Evolutionary conservation across 1,140 invertebrate species (phyloP).

Genomic region (Hypsibius dujardini): DNA sequence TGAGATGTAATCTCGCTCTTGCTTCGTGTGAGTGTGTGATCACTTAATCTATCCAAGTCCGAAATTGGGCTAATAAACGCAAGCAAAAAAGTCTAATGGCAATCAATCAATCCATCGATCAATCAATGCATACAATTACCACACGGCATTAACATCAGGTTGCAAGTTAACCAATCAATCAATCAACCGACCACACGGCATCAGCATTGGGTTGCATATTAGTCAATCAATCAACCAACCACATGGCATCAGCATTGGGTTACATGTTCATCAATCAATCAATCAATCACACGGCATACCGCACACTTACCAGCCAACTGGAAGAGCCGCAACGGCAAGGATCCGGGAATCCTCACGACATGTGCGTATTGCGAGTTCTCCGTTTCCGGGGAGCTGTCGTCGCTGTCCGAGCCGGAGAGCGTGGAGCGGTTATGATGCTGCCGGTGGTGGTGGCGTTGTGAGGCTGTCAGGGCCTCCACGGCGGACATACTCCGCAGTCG

Average conservation of each 20-base stretch:
- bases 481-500: background rate
- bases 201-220: background rate
- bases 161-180: too few relatives aligned
- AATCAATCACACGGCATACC: constrained; percentile 5
- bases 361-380: background rate
- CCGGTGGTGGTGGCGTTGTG: too few relatives aligned
- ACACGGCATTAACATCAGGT: too few relatives aligned
- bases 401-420: background rate
- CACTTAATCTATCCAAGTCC: too few relatives aligned
- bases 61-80: too few relatives aligned
- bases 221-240: constrained; percentile 14
- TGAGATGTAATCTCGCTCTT: too few relatives aligned
- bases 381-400: constrained; percentile 4
- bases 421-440: too few relatives aligned
- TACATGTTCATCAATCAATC: background rate
- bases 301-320: background rate
- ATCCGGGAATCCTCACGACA: background rate
- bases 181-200: too few relatives aligned
- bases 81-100: too few relatives aligned
- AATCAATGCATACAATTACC: too few relatives aligned
- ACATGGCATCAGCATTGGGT: background rate
- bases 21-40: too few relatives aligned
- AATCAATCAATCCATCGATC: too few relatives aligned
- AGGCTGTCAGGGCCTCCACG: background rate
- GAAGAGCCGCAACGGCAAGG: background rate